Evolutionary conservation across 2,113 vertebrate species (phyloP).

Genomic region (Platanista minor): DNA sequence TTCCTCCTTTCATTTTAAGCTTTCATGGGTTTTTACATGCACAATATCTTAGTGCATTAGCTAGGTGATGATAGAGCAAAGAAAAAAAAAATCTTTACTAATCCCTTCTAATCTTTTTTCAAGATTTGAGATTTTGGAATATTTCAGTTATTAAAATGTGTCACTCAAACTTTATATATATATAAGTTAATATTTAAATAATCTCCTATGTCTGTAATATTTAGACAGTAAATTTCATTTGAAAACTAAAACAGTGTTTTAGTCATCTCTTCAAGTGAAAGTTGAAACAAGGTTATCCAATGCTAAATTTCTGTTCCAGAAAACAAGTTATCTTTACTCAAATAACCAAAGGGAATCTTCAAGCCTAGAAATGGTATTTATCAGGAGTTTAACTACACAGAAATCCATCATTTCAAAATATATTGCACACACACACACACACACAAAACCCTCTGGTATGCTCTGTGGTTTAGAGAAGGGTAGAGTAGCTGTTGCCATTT

Average conservation of each 20-base stretch:
- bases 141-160: conserved; percentile 72
- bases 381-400: background rate
- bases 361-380: background rate
- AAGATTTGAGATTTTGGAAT: conserved; percentile 61
- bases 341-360: background rate
- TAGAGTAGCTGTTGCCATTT: background rate
- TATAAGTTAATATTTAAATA: conserved; percentile 74
- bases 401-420: background rate
- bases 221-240: conserved; percentile 56
- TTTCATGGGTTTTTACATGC: conserved; percentile 20
- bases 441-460: background rate
- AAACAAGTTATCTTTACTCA: background rate
- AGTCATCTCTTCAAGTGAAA: conserved; percentile 26
- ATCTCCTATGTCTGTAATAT: conserved; percentile 61
- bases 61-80: conserved; percentile 26
- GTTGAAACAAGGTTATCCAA: conserved; percentile 17
- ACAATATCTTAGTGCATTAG: conserved; percentile 13
- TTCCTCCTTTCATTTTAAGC: background rate
- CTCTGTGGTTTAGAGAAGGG: background rate
- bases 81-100: conserved; percentile 65
- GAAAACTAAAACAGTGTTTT: background rate
- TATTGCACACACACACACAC: background rate
- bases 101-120: conserved; percentile 70
- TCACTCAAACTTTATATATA: conserved; percentile 67
- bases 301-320: background rate